Evolutionary conservation across 2,888 invertebrate species (phyloP).

Genomic region (Clitarchus hookeri): DNA sequence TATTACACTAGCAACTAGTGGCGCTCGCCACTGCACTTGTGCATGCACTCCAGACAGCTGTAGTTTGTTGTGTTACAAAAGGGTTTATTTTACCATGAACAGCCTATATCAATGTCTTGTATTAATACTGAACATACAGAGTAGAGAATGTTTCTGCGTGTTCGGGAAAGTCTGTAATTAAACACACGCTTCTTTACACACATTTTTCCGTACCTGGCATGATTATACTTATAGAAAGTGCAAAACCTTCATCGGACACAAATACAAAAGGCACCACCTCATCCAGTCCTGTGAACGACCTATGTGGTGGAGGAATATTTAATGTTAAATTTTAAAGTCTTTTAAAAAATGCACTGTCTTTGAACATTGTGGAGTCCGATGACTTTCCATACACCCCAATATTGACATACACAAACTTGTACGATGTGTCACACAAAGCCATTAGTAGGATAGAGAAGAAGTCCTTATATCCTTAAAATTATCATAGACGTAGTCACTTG

Average conservation of each 20-base stretch:
- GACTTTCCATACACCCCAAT: neutral
- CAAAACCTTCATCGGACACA: neutral
- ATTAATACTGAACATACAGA: too few species aligned
- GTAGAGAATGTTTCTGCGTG: too few species aligned
- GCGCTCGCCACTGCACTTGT: too few species aligned
- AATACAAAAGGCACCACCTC: neutral
- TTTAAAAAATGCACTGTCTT: neutral
- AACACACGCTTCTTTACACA: too few species aligned
- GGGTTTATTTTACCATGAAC: too few species aligned
- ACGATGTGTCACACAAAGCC: neutral
- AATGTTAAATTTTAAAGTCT: neutral
- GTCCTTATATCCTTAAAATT: neutral
- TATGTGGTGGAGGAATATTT: neutral
- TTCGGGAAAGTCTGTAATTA: too few species aligned
- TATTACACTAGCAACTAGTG: too few species aligned
- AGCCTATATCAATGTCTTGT: too few species aligned
- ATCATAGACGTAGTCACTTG: neutral
- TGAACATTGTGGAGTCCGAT: neutral
- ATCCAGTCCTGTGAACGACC: neutral
- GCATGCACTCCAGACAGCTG: too few species aligned
- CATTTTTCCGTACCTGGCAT: too few species aligned
- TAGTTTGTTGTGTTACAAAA: too few species aligned
- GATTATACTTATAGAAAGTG: too few species aligned
- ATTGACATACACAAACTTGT: neutral
- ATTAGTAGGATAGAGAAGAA: neutral